These are phyloP conservation scores for Sipha flava DNA, from an alignment of 1,140 invertebrate species.

Conservation along the genomic window DNA sequence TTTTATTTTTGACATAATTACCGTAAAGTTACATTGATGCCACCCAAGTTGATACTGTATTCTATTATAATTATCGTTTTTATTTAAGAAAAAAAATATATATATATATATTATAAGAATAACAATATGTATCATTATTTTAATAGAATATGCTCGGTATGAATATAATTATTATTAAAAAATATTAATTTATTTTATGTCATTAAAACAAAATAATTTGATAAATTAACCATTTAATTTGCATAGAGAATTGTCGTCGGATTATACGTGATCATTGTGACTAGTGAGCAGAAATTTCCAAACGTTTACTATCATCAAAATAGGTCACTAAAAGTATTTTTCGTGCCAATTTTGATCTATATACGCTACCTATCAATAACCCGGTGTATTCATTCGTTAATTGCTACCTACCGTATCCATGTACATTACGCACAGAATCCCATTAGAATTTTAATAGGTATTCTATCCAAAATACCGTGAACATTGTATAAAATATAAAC, in stretches of 20 bases:
- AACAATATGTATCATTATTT: no score
- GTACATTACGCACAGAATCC: neutral
- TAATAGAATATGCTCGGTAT: no score
- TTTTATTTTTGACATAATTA: neutral
- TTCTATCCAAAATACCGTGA: constrained; percentile 14
- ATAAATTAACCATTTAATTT: no score
- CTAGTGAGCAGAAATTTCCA: no score
- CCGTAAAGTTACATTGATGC: neutral
- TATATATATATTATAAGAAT: no score
- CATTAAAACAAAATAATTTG: no score
- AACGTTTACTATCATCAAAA: neutral
- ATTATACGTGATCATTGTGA: no score
- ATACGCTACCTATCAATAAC: neutral
- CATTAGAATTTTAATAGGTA: constrained; percentile 27
- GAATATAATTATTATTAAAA: no score
- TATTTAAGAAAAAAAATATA: no score
- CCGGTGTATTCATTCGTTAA: neutral
- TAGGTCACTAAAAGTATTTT: neutral
- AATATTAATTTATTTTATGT: no score
- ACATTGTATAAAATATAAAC: neutral
- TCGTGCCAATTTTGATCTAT: neutral
- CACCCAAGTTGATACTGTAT: neutral
- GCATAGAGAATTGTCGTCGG: no score
- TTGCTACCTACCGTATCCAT: neutral
- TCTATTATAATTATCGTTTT: no score